Evolutionary conservation across 2,888 invertebrate species (phyloP), one percentile per base, ranked within the genome.

Genomic region (Mylabris sibirica): DNA sequence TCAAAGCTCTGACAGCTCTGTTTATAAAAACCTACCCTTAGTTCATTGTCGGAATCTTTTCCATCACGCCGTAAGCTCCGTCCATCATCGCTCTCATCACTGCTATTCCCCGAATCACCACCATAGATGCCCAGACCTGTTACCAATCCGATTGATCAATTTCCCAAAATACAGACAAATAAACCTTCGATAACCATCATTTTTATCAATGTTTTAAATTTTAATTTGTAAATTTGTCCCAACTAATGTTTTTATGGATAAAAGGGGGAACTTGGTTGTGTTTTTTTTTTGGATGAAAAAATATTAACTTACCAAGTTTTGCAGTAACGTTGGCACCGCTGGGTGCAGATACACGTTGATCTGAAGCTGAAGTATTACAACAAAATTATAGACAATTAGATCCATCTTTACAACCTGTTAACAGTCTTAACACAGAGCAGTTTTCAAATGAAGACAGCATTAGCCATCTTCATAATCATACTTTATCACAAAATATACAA

Each of bases 41-140:
- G 85, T 81, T 94, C 94, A 66, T 90, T 89, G 78, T 94, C 94
- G 38, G 92, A 90, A 76, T 90, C 90, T 20, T 74, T 66, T 34
- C 68, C 67, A 14, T 74, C 14, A 1, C 12, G 57, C 8, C 49
- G n/a, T 20, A 20, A 9, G 12, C 57, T 71, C 9, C 75, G 74
- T 64, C 85, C 84, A 41, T 84, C 84, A 2, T 90, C 85, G 67
- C 88, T 83, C 57, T 85, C 86, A 14, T 81, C 57, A 14, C 88
- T 88, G 74, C 88, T 90, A 64, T 89, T 90, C 65, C 84, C 90
- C 68, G 89, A 89, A 78, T 85, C 87, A 76, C 90, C 92, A 80
- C 91, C 94, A 85, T 95, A 95, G 76, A 91, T 94, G 82, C 93
- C 94, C 87, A 95, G 90, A 82, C 95, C 95, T 93, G 80, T 73